Percentiles rank a stretch among this genome's conserved stretches.
phyloP scores from a whole-genome alignment of 2,113 vertebrate species.

The Pelecanoides urinatrix region DNA sequence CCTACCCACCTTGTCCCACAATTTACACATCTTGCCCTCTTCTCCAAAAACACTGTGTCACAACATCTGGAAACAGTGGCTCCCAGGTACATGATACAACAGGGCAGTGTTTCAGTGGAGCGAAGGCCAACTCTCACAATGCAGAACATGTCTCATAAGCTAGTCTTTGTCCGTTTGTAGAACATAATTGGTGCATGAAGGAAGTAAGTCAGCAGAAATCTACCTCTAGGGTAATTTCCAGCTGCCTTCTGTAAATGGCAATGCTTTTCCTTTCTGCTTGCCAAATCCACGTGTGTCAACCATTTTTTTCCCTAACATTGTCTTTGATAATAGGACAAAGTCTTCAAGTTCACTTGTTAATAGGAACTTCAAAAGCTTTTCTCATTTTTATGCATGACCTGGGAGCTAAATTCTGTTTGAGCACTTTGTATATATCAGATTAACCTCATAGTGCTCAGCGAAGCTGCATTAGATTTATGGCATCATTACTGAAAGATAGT shows the following conservation, averaged over 20 bases:
- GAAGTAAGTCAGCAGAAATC: neutral
- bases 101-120: neutral
- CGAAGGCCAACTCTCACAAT: neutral
- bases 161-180: neutral
- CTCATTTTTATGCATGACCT: neutral
- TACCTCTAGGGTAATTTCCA: neutral
- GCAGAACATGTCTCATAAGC: neutral
- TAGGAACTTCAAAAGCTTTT: neutral
- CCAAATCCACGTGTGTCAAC: neutral
- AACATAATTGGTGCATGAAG: neutral
- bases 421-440: neutral
- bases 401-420: neutral
- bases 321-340: neutral
- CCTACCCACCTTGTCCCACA: neutral
- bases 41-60: neutral
- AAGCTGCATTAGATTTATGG: neutral
- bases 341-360: neutral
- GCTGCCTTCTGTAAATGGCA: neutral
- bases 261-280: neutral
- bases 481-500: neutral
- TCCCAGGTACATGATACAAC: neutral
- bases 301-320: neutral
- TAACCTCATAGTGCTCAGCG: neutral
- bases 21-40: neutral
- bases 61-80: neutral